Base-by-base conservation (phyloP, 37 sponge, comb jelly and placozoan genomes). In the Sycon ciliatum region DNA sequence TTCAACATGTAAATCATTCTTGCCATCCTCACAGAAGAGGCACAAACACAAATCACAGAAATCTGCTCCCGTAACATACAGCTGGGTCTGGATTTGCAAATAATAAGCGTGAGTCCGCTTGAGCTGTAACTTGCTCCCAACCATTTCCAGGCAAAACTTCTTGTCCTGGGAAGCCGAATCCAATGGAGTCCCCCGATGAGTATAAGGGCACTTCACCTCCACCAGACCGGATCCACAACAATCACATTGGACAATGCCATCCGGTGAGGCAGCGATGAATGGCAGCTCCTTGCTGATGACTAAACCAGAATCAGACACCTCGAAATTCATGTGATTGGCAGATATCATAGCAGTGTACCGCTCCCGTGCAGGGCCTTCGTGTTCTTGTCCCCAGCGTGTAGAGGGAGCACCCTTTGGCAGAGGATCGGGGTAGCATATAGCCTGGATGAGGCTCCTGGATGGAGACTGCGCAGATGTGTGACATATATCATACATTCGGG, bases 11-110 rank as follows among this genome's bases (percentile, higher is more conserved):
- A 60, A 18, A 9, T 22, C 63, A 30, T 22, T 28, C 9, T 22
- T n/a, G n/a, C 18, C 20, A 7, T 28, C 31, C 68, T 72, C 76
- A 81, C 9, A 81, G 71, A 28, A 76, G 65, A 76, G n/a, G n/a
- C n/a, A n/a, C n/a, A n/a, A n/a, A n/a, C n/a, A n/a, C n/a, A 81
- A 81, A 32, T 76, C 82, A 70, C 76, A 62, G 54, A 68, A 81
- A 11, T 60, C 13, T 32, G 65, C 72, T 57, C 32, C 20, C 29
- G 65, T 67, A 22, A 81, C 26, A 26, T 76, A 61, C 65, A 81
- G 46, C 35, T 81, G 82, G 4, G 56, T 46, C 36, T 82, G 83
- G 3, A 76, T 76, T 40, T 82, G 83, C 31, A 37, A 82, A 61
- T 82, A 82, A 33, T 76, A 76, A 5, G 61, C 1, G 36, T 73